These are phyloP conservation scores for Phataginus tetradactyla DNA, from an alignment of 2,797 vertebrate genomes.

Conservation along the genomic window DNA sequence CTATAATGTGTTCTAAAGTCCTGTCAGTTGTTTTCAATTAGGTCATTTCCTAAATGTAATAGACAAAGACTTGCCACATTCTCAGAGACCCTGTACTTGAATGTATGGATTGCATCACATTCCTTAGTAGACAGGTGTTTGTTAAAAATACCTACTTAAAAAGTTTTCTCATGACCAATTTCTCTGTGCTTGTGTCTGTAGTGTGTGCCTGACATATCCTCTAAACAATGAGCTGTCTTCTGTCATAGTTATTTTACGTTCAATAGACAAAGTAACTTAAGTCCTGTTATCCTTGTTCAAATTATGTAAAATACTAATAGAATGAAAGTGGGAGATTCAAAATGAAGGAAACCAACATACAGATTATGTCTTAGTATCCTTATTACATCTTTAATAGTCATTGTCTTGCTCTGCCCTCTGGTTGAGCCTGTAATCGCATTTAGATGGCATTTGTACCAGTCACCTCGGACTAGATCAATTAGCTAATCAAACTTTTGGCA, in stretches of 20 bases:
- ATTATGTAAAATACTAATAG: not conserved
- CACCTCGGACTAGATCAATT: not conserved
- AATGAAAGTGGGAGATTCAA: not conserved
- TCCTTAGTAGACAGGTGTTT: slow-evolving; percentile 37
- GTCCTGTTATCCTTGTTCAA: not conserved
- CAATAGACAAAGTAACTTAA: not conserved
- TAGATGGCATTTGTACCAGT: not conserved
- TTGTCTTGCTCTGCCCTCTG: not conserved
- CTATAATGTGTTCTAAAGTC: not conserved
- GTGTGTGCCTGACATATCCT: not conserved
- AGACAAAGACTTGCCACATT: not conserved
- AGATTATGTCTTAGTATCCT: not conserved
- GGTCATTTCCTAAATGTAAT: not conserved
- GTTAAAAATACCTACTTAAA: slow-evolving; percentile 18
- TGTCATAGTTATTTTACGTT: not conserved
- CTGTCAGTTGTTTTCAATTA: slow-evolving; percentile 44
- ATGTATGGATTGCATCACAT: not conserved
- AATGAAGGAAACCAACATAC: not conserved
- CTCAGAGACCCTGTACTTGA: not conserved
- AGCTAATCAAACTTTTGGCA: not conserved
- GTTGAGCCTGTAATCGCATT: not conserved
- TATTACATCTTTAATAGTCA: not conserved
- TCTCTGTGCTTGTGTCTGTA: not conserved
- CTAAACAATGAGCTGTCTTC: not conserved
- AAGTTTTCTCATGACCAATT: not conserved